A percentile compares a stretch with the other conserved stretches of the same genome.
phyloP scores from a whole-genome alignment of 2,888 invertebrate species.

The Tiphia femorata region DNA sequence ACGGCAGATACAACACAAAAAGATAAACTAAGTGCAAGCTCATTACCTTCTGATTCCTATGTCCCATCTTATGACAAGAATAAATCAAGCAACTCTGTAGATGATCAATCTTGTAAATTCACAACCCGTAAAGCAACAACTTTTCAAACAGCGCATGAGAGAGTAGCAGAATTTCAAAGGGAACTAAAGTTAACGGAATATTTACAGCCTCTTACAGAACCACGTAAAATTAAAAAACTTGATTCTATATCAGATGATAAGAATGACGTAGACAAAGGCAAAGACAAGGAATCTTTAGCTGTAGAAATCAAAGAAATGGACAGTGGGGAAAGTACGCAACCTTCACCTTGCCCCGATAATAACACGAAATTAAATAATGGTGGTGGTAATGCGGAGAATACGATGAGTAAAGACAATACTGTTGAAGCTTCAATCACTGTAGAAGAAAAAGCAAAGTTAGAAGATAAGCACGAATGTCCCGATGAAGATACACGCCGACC shows the following conservation, averaged over 20 bases:
- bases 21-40: conserved; percentile 13
- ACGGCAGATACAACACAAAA: conserved; percentile 25
- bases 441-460: conserved; percentile 1
- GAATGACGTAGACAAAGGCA: conserved; percentile 30
- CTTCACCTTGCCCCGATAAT: conserved; percentile 65
- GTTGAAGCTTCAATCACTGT: not conserved
- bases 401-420: not conserved
- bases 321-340: conserved; percentile 64
- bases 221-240: conserved; percentile 48
- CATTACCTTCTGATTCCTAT: not conserved
- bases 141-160: conserved; percentile 51
- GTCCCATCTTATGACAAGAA: conserved; percentile 25
- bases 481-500: conserved; percentile 48
- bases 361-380: conserved; percentile 44
- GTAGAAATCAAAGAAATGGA: conserved; percentile 67
- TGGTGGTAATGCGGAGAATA: not conserved
- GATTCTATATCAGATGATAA: conserved; percentile 51
- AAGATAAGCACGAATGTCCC: too few relatives aligned
- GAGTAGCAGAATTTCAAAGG: conserved; percentile 58
- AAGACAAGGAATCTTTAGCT: conserved; percentile 61
- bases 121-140: conserved; percentile 42
- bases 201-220: conserved; percentile 52
- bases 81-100: conserved; percentile 24
- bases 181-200: conserved; percentile 60
- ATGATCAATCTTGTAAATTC: conserved; percentile 42